Conservation (phyloP, 2,113 vertebrate species). For the Neolamprologus modestus region DNA sequence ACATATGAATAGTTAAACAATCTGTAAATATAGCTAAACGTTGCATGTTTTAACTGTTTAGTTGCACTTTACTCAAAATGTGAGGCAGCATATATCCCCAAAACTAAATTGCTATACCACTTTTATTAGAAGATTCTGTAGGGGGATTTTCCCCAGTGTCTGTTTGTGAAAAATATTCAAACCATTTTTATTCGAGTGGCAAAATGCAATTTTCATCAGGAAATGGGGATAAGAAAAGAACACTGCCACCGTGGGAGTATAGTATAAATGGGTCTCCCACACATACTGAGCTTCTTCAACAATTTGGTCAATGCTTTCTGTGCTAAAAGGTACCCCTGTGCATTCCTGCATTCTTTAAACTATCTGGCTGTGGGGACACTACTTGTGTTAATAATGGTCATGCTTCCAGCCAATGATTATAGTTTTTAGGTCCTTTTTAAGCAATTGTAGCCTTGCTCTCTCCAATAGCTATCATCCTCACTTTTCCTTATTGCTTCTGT, state of each 20-base stretch:
- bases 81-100: not conserved
- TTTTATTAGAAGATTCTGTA: not conserved
- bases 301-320: slow-evolving; percentile 18
- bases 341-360: slow-evolving; percentile 23
- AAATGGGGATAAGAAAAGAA: not conserved
- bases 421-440: not conserved
- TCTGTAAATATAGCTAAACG: not conserved
- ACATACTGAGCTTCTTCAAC: not conserved
- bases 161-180: not conserved
- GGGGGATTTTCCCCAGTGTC: accelerated
- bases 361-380: slow-evolving; percentile 20
- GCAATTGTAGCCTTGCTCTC: not conserved
- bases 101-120: not conserved
- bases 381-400: slow-evolving; percentile 21
- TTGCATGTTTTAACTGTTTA: not conserved
- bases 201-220: not conserved
- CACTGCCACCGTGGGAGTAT: not conserved
- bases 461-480: not conserved
- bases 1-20: not conserved
- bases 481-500: not conserved
- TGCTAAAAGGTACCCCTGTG: slow-evolving; percentile 24
- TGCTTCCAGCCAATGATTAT: not conserved
- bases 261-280: slow-evolving; percentile 17
- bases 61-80: not conserved
- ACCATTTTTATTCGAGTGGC: not conserved